These are phyloP conservation scores for Eupleurogrammus muticus DNA, from an alignment of 2,797 vertebrate species.

Conservation along the genomic window DNA sequence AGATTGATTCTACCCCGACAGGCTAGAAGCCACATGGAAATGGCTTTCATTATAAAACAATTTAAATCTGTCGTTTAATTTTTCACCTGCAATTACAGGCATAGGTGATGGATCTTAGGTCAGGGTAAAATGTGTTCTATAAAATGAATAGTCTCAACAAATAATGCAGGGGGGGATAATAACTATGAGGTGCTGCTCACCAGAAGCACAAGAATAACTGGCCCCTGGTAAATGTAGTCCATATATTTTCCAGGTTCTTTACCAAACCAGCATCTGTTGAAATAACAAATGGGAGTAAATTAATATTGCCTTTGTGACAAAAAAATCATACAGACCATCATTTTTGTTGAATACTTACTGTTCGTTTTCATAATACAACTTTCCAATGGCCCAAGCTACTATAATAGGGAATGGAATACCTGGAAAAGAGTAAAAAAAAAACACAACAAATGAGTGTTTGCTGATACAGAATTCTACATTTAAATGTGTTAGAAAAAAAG, in stretches of 20 bases:
- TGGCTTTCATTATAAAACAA: conserved; percentile 32
- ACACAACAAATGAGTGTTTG: not conserved
- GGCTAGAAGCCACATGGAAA: conserved; percentile 13
- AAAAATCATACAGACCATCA: not conserved
- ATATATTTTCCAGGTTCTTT: conserved; percentile 96
- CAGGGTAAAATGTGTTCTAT: not conserved
- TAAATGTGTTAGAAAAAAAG: not conserved
- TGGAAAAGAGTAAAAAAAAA: conserved; percentile 61
- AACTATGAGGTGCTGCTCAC: conserved; percentile 78
- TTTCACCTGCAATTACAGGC: not conserved
- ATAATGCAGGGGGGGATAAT: conserved; percentile 23
- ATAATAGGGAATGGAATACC: conserved; percentile 97
- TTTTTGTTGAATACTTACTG: conserved; percentile 86
- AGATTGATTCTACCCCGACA: conserved; percentile 30
- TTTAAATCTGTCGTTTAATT: conserved; percentile 27
- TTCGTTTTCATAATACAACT: conserved; percentile 95
- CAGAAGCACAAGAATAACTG: conserved; percentile 96
- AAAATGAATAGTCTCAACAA: not conserved
- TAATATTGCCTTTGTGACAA: not conserved
- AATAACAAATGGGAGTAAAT: conserved; percentile 23
- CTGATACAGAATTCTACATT: not conserved
- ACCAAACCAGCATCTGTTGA: conserved; percentile 96
- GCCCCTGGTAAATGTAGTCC: conserved; percentile 98
- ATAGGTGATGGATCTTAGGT: conserved; percentile 1
- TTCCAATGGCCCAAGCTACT: conserved; percentile 93